These are phyloP conservation scores for Platysteira castanea DNA, from an alignment of 2,113 vertebrate species.

Conservation along the genomic window DNA sequence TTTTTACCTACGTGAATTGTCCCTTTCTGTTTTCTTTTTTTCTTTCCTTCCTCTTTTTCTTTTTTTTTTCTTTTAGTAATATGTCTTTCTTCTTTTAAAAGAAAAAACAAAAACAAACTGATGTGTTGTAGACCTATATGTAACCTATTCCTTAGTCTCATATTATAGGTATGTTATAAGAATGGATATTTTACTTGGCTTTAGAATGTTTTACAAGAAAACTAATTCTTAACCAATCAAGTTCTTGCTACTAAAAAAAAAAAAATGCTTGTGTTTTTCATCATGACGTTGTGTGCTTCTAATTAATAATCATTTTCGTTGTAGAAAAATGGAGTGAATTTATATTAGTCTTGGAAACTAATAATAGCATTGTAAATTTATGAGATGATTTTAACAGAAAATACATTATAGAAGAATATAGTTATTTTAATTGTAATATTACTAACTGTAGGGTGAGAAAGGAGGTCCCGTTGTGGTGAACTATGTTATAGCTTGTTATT, in stretches of 20 bases:
- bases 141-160: conserved; percentile 93
- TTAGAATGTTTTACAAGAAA: conserved; percentile 96
- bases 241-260: conserved; percentile 91
- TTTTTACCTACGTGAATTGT: conserved; percentile 81
- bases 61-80: conserved; percentile 72
- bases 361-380: conserved; percentile 98
- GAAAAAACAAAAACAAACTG: conserved; percentile 76
- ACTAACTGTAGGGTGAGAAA: conserved; percentile 97
- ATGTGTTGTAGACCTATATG: conserved; percentile 90
- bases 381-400: conserved; percentile 97
- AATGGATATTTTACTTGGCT: conserved; percentile 99
- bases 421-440: conserved; percentile 99
- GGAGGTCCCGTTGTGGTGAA: conserved; percentile 93
- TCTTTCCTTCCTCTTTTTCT: conserved; percentile 3
- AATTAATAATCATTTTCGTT: conserved; percentile 99
- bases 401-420: conserved; percentile 97
- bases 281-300: conserved; percentile 98
- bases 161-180: conserved; percentile 97
- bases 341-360: conserved; percentile 98
- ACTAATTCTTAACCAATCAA: conserved; percentile 93
- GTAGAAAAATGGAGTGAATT: conserved; percentile 99
- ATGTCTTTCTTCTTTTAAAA: conserved; percentile 61
- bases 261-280: conserved; percentile 95
- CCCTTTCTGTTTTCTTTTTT: conserved; percentile 71
- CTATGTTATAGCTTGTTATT: conserved; percentile 99